Evolutionary conservation across 2,888 invertebrate species (phyloP), one percentile per base, ranked within the genome.

Genomic region (Sinohyriopsis cumingii): DNA sequence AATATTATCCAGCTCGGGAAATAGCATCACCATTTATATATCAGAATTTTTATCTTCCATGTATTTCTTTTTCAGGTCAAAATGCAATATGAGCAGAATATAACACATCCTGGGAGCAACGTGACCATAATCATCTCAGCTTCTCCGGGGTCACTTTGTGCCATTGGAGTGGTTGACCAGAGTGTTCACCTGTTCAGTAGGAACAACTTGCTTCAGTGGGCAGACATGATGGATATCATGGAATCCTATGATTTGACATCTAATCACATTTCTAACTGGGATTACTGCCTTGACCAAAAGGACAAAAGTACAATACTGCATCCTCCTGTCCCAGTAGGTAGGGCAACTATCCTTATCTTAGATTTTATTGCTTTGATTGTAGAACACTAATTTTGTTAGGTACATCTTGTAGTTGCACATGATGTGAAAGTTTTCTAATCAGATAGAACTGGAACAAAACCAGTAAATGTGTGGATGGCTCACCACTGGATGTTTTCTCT

Each of bases 131-230:
- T 90, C 53, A 85, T 93, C 19, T 90, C 90, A 77, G 92, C 93
- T 1, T 89, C 90, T 0, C 91, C 92, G 0, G 90, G 91, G 73
- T 93, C 93, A 0, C 81, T 93, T 2, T 93, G 93, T 82, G 92
- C 92, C 3, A 80, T 93, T 28, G 91, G 92, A 1, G 91, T 92
- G 1, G 91, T 93, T 0, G 93, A 93, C 85, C 92, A 92, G 81
- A 92, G 93, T 66, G 91, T 92, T 0, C 90, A 90, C 56, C 91
- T 92, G 20, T 71, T 85, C n/a, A 83, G 84, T 4, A 84, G 84
- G 20, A 66, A 78, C 54, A 84, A 85, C 67, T 78, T 85, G 62
- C 77, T 85, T 2, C 66, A 68, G 57, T 45, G 63, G 18, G 22
- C 67, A 2, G 59, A 69, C 18, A 56, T 77, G 19, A 57, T 59